Percentiles rank a stretch among this genome's conserved stretches.
Evolutionary conservation across 2,888 invertebrate species (phyloP).

Genomic region (Eristalis intricaria): DNA sequence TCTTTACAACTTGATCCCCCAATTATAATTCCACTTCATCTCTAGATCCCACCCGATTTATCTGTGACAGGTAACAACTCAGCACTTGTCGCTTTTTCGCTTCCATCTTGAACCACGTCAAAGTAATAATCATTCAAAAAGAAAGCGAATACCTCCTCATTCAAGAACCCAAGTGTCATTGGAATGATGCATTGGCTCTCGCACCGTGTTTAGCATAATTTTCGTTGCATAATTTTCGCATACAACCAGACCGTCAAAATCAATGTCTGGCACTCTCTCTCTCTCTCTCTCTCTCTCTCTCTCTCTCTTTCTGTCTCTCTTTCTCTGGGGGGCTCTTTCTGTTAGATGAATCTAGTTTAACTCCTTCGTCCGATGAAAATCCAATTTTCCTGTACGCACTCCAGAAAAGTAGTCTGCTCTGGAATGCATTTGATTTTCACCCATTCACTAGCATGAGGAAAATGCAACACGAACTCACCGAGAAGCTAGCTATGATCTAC

Average conservation of each 20-base stretch:
- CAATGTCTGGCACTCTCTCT: neutral
- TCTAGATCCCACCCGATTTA: neutral
- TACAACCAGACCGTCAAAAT: neutral
- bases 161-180: neutral
- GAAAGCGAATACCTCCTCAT: neutral
- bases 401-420: neutral
- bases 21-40: neutral
- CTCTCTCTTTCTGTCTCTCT: neutral
- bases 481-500: too few relatives aligned
- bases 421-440: neutral
- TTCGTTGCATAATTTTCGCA: slow-evolving; percentile 11
- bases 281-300: neutral
- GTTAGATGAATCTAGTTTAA: neutral
- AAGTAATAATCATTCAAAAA: slow-evolving; percentile 5
- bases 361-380: neutral
- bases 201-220: slow-evolving; percentile 39
- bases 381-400: neutral
- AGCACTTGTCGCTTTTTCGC: neutral
- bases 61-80: neutral
- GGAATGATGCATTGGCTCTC: slow-evolving; percentile 17
- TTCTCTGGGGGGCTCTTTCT: neutral
- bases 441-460: neutral
- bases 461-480: too few relatives aligned
- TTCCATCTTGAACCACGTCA: slow-evolving; percentile 13
- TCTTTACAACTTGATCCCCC: too few relatives aligned